Evolutionary conservation across 2,888 invertebrate species (phyloP).

Genomic region (Therioaphis trifolii): DNA sequence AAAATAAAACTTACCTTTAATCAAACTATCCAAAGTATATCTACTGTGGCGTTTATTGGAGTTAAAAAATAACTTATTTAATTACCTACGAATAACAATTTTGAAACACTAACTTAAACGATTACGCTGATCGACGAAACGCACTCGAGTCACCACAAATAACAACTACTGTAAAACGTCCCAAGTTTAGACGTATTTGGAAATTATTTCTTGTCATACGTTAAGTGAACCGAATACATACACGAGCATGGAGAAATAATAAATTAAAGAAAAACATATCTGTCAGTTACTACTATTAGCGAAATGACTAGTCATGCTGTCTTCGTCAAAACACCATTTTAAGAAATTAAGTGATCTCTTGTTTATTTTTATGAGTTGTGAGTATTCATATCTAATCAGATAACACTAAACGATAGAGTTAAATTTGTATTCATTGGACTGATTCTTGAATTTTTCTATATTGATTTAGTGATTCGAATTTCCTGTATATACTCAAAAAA

Average conservation of each 20-base stretch:
- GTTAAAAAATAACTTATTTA: background rate
- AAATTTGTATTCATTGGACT: background rate
- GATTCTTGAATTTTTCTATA: background rate
- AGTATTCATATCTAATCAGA: constrained; percentile 20
- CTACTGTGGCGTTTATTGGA: background rate
- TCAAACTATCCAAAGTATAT: background rate
- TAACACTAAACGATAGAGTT: background rate
- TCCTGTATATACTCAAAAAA: background rate
- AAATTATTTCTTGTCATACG: constrained; percentile 47
- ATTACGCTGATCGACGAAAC: constrained; percentile 30
- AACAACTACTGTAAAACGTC: constrained; percentile 44
- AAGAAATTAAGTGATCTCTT: background rate
- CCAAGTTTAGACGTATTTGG: constrained; percentile 44
- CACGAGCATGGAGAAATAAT: constrained; percentile 31
- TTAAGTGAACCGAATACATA: constrained; percentile 18
- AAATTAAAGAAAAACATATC: constrained; percentile 20
- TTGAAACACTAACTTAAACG: too few species aligned
- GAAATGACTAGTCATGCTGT: constrained; percentile 46
- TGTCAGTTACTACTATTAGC: constrained; percentile 18
- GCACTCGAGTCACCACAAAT: constrained; percentile 16
- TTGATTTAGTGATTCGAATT: background rate
- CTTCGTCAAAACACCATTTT: constrained; percentile 42
- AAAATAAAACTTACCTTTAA: background rate
- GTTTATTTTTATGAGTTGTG: background rate
- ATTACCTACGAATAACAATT: background rate